Evolutionary conservation across 2,113 vertebrate species (phyloP).

Genomic region (Campylomormyrus numenius): DNA sequence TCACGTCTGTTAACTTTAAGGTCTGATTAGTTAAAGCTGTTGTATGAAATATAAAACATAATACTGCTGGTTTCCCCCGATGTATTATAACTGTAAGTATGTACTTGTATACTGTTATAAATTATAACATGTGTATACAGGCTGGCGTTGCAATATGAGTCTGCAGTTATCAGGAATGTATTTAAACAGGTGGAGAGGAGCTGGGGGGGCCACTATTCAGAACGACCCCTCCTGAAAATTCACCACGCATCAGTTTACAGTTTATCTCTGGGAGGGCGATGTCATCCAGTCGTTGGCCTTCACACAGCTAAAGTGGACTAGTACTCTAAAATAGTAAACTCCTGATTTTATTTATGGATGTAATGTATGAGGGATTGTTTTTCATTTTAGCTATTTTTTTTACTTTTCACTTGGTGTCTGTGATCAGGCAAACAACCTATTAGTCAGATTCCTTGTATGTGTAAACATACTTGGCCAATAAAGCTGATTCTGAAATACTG

Average conservation of each 20-base stretch:
- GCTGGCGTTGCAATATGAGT: background rate
- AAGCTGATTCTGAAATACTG: conserved; percentile 13
- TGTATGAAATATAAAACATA: background rate
- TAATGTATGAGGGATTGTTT: background rate
- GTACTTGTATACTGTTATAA: background rate
- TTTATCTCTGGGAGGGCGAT: background rate
- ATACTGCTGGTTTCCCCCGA: background rate
- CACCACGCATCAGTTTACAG: background rate
- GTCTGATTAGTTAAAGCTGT: background rate
- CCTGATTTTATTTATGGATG: background rate
- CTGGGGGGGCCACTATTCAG: background rate
- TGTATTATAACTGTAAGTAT: background rate
- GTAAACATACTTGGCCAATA: no score
- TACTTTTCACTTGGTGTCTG: background rate
- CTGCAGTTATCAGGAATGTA: background rate
- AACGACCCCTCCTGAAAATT: background rate
- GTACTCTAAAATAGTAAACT: background rate
- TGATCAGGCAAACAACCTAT: background rate
- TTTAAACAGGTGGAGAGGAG: background rate
- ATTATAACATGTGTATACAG: background rate
- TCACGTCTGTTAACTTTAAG: background rate
- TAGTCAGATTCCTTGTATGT: background rate
- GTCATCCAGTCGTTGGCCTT: background rate
- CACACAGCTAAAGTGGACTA: background rate
- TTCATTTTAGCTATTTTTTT: background rate